Conservation (phyloP, 2,113 vertebrate genomes). For the Mystacornis crossleyi region DNA sequence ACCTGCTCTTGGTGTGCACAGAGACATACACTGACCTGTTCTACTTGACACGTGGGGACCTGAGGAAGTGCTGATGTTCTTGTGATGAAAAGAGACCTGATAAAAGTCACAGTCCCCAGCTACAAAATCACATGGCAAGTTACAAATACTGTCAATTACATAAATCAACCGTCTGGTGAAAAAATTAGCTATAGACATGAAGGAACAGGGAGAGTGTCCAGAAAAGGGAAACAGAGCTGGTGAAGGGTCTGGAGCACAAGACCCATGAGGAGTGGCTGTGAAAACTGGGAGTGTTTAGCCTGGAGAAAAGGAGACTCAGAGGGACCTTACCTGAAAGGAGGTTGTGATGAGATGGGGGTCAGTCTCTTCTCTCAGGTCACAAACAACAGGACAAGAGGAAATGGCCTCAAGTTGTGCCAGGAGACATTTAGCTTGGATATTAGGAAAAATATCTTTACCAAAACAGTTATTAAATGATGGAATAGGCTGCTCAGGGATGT, state of each 20-base stretch:
- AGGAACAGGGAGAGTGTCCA: neutral
- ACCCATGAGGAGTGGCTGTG: neutral
- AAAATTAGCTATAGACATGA: neutral
- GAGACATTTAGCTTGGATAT: neutral
- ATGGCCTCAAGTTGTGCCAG: neutral
- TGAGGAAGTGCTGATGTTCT: neutral
- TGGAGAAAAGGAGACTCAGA: neutral
- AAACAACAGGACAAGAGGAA: neutral
- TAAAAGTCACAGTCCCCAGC: neutral
- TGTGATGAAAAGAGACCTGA: neutral
- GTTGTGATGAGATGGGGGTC: neutral
- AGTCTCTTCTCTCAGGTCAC: neutral
- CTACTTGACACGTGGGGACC: rapidly evolving
- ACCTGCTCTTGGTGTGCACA: neutral
- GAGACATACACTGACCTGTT: neutral
- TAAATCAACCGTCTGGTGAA: neutral
- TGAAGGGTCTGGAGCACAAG: neutral
- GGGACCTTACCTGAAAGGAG: too few relatives aligned
- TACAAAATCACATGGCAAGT: neutral
- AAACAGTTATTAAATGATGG: neutral
- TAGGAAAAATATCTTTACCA: neutral
- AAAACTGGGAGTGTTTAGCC: neutral
- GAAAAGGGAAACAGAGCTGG: neutral
- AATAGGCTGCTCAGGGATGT: neutral
- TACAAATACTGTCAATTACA: neutral